A percentile compares a stretch with the other conserved stretches of the same genome.
These are phyloP conservation scores for Watersipora subatra DNA, from an alignment of 1,140 invertebrate species.

Conservation along the genomic window DNA sequence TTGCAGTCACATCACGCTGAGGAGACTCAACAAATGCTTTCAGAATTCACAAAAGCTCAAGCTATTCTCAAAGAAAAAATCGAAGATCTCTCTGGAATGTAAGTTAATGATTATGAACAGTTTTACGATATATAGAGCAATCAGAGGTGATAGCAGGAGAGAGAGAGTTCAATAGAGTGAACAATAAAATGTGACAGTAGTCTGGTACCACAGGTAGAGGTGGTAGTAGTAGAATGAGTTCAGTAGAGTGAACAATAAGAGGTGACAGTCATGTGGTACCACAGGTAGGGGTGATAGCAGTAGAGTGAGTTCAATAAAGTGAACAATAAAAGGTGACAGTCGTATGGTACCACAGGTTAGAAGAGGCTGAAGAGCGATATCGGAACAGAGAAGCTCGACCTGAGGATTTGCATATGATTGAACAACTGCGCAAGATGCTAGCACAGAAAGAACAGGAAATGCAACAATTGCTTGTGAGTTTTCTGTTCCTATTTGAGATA, in stretches of 20 bases:
- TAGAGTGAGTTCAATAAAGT: too few relatives aligned
- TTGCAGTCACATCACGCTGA: conserved; percentile 24
- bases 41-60: conserved; percentile 35
- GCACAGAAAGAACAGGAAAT: conserved; percentile 27
- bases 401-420: conserved; percentile 37
- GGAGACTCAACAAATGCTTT: conserved; percentile 28
- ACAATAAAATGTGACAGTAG: too few relatives aligned
- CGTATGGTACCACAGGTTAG: conserved; percentile 18
- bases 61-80: conserved; percentile 38
- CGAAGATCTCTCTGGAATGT: conserved; percentile 30
- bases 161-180: too few relatives aligned
- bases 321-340: too few relatives aligned
- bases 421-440: conserved; percentile 25
- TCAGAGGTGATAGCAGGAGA: too few relatives aligned
- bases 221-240: too few relatives aligned
- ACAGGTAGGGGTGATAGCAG: too few relatives aligned
- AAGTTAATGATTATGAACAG: conserved; percentile 13
- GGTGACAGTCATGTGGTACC: too few relatives aligned
- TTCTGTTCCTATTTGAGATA: not conserved
- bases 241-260: too few relatives aligned
- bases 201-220: too few relatives aligned
- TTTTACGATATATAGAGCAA: too few relatives aligned
- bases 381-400: conserved; percentile 31
- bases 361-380: conserved; percentile 35
- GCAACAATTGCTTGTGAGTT: conserved; percentile 22